Percentiles rank a stretch among this genome's conserved stretches.
Conservation (phyloP, 2,888 invertebrate species). For the Phasia obesa region DNA sequence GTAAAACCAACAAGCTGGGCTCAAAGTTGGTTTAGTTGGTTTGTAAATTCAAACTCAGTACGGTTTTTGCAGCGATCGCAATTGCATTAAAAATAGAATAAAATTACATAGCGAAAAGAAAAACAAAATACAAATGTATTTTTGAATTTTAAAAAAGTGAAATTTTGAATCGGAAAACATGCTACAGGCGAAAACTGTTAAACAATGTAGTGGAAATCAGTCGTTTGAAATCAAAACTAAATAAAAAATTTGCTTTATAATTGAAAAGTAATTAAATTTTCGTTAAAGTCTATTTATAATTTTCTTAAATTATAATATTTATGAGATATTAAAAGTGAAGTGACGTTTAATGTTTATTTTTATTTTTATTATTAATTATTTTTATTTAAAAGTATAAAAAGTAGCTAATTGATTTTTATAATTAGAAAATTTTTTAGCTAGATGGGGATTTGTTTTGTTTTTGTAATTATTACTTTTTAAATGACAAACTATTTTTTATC, state of each 20-base stretch:
- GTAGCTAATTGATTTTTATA: too few relatives aligned
- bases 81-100: conserved; percentile 71
- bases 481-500: too few relatives aligned
- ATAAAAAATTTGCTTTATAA: neutral
- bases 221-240: neutral
- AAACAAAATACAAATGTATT: conserved; percentile 21
- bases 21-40: conserved; percentile 60
- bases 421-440: too few relatives aligned
- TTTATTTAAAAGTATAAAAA: too few relatives aligned
- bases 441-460: too few relatives aligned
- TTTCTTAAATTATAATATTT: too few relatives aligned
- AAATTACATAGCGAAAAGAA: neutral
- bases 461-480: too few relatives aligned
- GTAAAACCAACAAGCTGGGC: conserved; percentile 56
- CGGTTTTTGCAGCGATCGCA: conserved; percentile 75
- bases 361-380: too few relatives aligned
- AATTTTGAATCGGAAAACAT: conserved; percentile 23
- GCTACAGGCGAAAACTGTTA: neutral
- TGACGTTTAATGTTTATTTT: too few relatives aligned
- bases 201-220: conserved; percentile 8
- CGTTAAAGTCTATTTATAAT: too few relatives aligned
- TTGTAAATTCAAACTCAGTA: conserved; percentile 74
- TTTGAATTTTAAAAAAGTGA: conserved; percentile 33
- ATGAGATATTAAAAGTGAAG: too few relatives aligned
- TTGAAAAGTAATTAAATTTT: neutral